phyloP scores from a whole-genome alignment of 2,888 invertebrate species.

The Yponomeuta plumbellus region DNA sequence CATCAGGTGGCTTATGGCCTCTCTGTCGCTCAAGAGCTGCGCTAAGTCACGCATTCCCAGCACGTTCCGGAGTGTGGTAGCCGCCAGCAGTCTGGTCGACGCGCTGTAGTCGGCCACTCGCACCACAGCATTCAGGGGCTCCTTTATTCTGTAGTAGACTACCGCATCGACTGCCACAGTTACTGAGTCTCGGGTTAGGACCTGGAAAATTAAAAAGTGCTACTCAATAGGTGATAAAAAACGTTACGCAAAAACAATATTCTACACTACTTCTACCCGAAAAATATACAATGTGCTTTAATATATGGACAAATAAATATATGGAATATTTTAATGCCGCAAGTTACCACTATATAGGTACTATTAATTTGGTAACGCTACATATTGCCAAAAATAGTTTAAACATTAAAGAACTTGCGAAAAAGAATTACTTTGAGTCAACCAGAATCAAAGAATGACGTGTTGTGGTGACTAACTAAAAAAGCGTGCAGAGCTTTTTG shows the following conservation, averaged over 20 bases:
- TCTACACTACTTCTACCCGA: too few species aligned
- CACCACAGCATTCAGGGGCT: slow-evolving; percentile 85
- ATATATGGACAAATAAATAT: too few species aligned
- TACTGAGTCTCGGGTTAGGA: slow-evolving; percentile 94
- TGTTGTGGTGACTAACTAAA: too few species aligned
- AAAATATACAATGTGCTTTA: too few species aligned
- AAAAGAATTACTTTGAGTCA: too few species aligned
- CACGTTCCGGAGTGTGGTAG: slow-evolving; percentile 91
- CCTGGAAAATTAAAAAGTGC: slow-evolving; percentile 63
- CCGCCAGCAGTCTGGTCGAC: slow-evolving; percentile 87
- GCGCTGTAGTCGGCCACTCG: slow-evolving; percentile 88
- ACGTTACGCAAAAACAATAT: not conserved
- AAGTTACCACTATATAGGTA: not conserved
- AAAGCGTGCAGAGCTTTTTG: too few species aligned
- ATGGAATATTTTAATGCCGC: too few species aligned
- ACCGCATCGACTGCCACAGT: slow-evolving; percentile 96
- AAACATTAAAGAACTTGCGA: too few species aligned
- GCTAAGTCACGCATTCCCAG: slow-evolving; percentile 94
- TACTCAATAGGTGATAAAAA: too few species aligned
- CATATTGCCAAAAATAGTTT: not conserved
- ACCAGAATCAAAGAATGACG: too few species aligned
- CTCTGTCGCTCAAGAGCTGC: slow-evolving; percentile 93
- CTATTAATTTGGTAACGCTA: not conserved
- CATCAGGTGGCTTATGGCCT: slow-evolving; percentile 94
- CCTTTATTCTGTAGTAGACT: slow-evolving; percentile 88